Evolutionary conservation across 1,140 invertebrate genomes (phyloP), one percentile per base, ranked within the genome.

Genomic region (Homarus americanus): DNA sequence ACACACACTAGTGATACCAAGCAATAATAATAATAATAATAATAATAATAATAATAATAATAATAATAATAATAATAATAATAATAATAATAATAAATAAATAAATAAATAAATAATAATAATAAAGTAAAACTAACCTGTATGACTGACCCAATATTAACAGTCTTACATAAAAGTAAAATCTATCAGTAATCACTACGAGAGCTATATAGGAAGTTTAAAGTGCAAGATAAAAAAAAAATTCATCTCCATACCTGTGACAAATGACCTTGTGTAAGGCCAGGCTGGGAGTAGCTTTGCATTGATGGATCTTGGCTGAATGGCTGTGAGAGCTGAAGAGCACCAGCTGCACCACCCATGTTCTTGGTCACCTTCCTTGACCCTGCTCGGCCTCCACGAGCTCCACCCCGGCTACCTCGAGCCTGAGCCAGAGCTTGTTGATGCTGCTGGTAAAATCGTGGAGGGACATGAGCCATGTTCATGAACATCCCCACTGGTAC

Each of bases 401-500:
- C 58, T 10, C 87, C 91, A 32, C 88, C 76, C 24, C 87, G 44
- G 20, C 53, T 73, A 20, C 73, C 49, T 38, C 93, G 93, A 87
- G 96, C 92, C 0, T 96, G 40, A 53, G 93, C 93, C 87, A 96
- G 92, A 0, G 96, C 96, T 93, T 97, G 96, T 91, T 96, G 96
- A 92, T 97, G 97, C 93, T 97, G 97, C 93, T 97, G 97, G 92
- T 97, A 97, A 94, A 98, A 98, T 7, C 97, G 87, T 1, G 97
- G 97, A n/a, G 97, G 97, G 53, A 98, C 96, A 87, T 97, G 97
- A 12, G 97, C 96, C 97, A 98, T 97, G 93, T 98, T 98, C 96
- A 98, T 97, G 93, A 98, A 98, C 97, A 98, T 98, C 34, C 98
- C 98, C n/a, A 98, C 96, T 0, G 98, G 97, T 5, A 99, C 98